These are phyloP conservation scores for Melieria omissa DNA, from an alignment of 2,888 invertebrate genomes.

Conservation along the genomic window DNA sequence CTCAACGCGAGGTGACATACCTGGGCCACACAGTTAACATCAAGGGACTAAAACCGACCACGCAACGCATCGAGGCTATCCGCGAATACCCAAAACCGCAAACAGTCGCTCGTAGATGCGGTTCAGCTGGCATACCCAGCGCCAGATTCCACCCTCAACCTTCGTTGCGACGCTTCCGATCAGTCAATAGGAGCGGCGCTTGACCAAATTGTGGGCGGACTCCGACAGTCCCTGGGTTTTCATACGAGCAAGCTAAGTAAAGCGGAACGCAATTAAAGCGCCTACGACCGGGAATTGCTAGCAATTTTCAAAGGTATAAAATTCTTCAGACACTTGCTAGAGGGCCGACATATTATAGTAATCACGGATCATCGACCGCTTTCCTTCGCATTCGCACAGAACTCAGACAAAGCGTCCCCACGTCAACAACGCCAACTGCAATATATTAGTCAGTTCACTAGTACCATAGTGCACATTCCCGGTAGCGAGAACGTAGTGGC, in stretches of 20 bases:
- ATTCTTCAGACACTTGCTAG: too few relatives aligned
- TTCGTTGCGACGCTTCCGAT: slow-evolving; percentile 36
- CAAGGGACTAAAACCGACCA: slow-evolving; percentile 37
- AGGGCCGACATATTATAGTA: too few relatives aligned
- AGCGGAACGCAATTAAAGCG: slow-evolving; percentile 28
- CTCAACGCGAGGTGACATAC: slow-evolving; percentile 21
- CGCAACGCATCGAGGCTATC: slow-evolving; percentile 27
- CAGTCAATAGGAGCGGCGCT: slow-evolving; percentile 36
- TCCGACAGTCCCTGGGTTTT: background rate
- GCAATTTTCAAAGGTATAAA: slow-evolving; percentile 31
- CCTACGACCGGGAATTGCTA: slow-evolving; percentile 34
- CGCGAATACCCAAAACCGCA: slow-evolving; percentile 32
- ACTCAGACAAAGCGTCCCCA: slow-evolving; percentile 37
- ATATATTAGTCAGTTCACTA: slow-evolving; percentile 41
- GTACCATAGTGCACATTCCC: slow-evolving; percentile 28
- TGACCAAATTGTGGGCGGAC: slow-evolving; percentile 26
- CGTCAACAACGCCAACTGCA: slow-evolving; percentile 39
- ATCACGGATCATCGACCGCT: slow-evolving; percentile 47
- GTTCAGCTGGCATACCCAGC: slow-evolving; percentile 32
- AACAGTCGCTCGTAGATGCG: slow-evolving; percentile 33
- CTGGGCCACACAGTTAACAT: slow-evolving; percentile 34
- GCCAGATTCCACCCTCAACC: slow-evolving; percentile 23
- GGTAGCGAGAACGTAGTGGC: slow-evolving; percentile 39
- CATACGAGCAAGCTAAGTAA: slow-evolving; percentile 5
- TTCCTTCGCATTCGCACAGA: slow-evolving; percentile 35